A percentile compares a stretch with the other conserved stretches of the same genome.
Evolutionary conservation across 2,113 vertebrate species (phyloP).

Genomic region (Scalopus aquaticus): DNA sequence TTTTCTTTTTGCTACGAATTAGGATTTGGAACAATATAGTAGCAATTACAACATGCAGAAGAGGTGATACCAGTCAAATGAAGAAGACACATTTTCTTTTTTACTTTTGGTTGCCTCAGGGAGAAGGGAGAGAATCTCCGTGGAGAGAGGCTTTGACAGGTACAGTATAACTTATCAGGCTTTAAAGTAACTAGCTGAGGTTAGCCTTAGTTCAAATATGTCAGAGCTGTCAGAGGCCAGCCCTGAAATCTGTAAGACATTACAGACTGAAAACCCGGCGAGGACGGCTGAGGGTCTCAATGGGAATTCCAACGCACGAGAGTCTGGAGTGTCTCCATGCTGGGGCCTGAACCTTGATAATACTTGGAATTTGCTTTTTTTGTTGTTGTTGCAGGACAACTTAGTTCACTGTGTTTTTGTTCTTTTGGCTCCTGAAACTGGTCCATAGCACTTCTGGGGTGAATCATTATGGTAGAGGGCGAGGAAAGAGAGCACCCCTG

Average conservation of each 20-base stretch:
- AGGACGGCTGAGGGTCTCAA: not conserved
- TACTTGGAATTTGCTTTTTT: constrained; percentile 62
- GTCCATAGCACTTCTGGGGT: not conserved
- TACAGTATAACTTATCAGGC: constrained; percentile 65
- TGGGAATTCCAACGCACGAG: constrained; percentile 63
- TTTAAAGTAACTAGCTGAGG: not conserved
- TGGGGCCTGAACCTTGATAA: constrained; percentile 38
- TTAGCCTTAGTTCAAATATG: constrained; percentile 69
- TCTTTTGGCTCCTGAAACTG: constrained; percentile 57
- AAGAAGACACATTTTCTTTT: not conserved
- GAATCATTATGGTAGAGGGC: not conserved
- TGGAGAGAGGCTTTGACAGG: constrained; percentile 54
- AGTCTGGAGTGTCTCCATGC: constrained; percentile 52
- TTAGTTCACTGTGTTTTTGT: constrained; percentile 42
- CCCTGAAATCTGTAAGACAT: constrained; percentile 70
- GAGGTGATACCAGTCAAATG: constrained; percentile 7
- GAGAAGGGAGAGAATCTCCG: not conserved
- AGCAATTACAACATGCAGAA: not conserved
- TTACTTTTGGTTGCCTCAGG: not conserved
- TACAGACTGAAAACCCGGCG: constrained; percentile 40
- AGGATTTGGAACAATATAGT: not conserved
- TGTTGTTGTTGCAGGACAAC: constrained; percentile 42
- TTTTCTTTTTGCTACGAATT: constrained; percentile 21
- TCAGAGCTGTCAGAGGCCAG: constrained; percentile 67
- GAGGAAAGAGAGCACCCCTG: not conserved